phyloP scores from a whole-genome alignment of 2,888 invertebrate genomes.

The Metalampra italica region DNA sequence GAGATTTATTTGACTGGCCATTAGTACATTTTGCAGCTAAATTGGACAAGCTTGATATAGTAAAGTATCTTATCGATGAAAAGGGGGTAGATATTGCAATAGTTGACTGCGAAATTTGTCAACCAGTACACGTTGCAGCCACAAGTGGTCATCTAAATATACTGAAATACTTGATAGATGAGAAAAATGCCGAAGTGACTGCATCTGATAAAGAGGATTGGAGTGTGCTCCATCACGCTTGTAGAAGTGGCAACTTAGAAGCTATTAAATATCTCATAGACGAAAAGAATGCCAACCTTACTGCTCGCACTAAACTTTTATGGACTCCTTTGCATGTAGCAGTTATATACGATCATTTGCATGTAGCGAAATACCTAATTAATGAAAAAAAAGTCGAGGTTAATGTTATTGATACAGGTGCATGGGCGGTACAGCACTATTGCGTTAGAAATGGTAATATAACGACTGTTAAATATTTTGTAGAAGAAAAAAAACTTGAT shows the following conservation, averaged over 20 bases:
- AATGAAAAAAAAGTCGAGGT: neutral
- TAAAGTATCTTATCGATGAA: neutral
- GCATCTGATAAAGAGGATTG: neutral
- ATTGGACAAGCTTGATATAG: neutral
- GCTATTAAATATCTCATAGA: neutral
- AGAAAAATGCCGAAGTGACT: neutral
- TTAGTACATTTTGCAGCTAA: neutral
- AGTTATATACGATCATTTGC: neutral
- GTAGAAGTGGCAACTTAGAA: neutral
- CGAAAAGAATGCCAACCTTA: neutral
- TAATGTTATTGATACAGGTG: neutral
- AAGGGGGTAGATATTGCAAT: neutral
- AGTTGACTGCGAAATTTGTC: neutral
- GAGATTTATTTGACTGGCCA: neutral
- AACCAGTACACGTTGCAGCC: neutral
- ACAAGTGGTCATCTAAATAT: neutral
- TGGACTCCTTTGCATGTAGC: neutral
- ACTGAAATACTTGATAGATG: neutral
- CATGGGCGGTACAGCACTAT: neutral
- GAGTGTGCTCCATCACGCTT: neutral
- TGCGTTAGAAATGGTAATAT: neutral
- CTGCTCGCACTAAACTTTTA: neutral
- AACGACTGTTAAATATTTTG: neutral
- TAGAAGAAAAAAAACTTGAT: neutral
- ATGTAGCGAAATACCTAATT: neutral